Evolutionary conservation across 2,113 vertebrate genomes (phyloP).

Genomic region (Sitta europaea): DNA sequence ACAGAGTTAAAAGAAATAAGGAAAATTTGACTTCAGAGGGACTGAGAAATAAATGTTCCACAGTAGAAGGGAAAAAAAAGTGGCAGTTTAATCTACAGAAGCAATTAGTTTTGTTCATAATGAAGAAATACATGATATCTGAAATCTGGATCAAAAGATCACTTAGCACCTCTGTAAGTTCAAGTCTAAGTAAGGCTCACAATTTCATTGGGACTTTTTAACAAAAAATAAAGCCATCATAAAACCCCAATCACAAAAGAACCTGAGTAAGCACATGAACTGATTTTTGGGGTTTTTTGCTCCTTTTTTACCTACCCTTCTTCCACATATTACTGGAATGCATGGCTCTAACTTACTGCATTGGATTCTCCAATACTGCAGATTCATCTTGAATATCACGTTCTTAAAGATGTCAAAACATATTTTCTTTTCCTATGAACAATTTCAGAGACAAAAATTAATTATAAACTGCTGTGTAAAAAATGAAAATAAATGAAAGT

Average conservation of each 20-base stretch:
- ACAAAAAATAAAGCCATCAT: not conserved
- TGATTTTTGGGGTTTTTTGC: not conserved
- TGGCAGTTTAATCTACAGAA: not conserved
- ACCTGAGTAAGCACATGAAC: accelerated
- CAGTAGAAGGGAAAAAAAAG: not conserved
- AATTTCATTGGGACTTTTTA: not conserved
- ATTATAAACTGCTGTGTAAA: not conserved
- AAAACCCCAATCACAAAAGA: not conserved
- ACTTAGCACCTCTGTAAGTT: not conserved
- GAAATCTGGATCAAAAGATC: not conserved
- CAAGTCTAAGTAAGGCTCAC: not conserved
- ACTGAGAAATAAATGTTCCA: not conserved
- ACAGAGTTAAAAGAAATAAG: not conserved
- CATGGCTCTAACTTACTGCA: not conserved
- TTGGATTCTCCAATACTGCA: not conserved
- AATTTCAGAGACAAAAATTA: not conserved
- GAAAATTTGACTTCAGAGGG: not conserved
- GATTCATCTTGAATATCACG: not conserved
- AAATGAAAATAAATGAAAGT: not conserved
- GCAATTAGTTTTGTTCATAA: slow-evolving; percentile 5
- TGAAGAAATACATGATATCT: not conserved
- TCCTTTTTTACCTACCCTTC: not conserved
- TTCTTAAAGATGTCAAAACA: not conserved
- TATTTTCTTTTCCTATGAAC: not conserved
- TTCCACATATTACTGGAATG: not conserved